phyloP scores from a whole-genome alignment of 2,888 invertebrate genomes.

The Baronia brevicornis region DNA sequence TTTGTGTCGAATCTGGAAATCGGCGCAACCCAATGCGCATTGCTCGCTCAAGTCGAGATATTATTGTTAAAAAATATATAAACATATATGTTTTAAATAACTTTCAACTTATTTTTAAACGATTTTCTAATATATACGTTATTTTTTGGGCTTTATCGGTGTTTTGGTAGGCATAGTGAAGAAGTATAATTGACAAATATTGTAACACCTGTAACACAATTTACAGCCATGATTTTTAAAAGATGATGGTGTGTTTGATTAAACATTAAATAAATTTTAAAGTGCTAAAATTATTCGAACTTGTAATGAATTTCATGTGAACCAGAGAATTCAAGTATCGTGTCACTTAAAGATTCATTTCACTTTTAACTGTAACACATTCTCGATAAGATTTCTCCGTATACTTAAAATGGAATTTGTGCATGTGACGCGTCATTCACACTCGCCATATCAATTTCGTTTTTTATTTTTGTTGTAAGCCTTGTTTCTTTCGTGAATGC shows the following conservation, averaged over 20 bases:
- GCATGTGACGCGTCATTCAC: constrained; percentile 13
- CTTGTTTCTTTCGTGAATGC: not conserved
- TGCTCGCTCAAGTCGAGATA: constrained; percentile 49
- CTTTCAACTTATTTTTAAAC: too few relatives aligned
- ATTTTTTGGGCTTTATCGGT: too few relatives aligned
- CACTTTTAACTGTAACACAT: constrained; percentile 20
- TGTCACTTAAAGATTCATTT: constrained; percentile 11
- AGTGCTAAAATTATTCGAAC: too few relatives aligned
- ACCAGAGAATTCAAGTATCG: too few relatives aligned
- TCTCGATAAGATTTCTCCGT: constrained; percentile 16
- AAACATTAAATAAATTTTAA: too few relatives aligned
- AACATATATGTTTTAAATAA: constrained; percentile 22
- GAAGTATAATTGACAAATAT: too few relatives aligned
- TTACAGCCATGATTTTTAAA: too few relatives aligned
- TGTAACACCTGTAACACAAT: too few relatives aligned
- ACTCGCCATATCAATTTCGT: constrained; percentile 1
- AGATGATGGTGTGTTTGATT: too few relatives aligned
- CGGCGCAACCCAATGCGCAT: constrained; percentile 70
- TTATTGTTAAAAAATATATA: constrained; percentile 38
- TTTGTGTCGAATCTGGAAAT: constrained; percentile 41
- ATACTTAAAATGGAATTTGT: constrained; percentile 15
- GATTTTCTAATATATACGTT: too few relatives aligned
- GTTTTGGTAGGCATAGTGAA: too few relatives aligned
- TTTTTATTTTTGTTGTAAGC: not conserved
- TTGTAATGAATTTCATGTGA: too few relatives aligned